These are phyloP conservation scores for Drosophila neutralis DNA, from an alignment of 2,888 invertebrate species.

Conservation along the genomic window DNA sequence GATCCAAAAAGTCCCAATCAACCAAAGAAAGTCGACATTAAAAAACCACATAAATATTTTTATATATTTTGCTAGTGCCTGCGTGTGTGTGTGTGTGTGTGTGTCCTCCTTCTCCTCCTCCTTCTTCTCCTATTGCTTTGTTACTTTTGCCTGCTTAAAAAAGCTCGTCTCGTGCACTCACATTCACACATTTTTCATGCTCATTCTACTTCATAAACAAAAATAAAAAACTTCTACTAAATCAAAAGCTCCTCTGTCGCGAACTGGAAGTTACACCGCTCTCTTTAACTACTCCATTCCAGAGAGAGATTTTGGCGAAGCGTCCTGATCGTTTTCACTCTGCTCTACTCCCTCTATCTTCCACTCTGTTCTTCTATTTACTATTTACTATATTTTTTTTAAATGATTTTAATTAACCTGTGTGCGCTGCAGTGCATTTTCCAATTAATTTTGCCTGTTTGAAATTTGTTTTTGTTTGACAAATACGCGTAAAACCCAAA, in stretches of 20 bases:
- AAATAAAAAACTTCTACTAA: constrained; percentile 7
- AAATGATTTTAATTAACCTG: constrained; percentile 42
- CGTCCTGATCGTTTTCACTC: neutral
- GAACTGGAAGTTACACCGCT: constrained; percentile 3
- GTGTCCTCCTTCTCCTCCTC: neutral
- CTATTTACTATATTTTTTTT: constrained; percentile 11
- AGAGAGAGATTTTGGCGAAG: constrained; percentile 1
- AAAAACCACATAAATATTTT: neutral
- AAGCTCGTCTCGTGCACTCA: constrained; percentile 36
- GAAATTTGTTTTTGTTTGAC: constrained; percentile 81
- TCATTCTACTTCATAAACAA: constrained; percentile 7
- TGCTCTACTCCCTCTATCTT: constrained; percentile 8
- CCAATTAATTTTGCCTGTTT: constrained; percentile 76
- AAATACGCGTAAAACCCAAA: constrained; percentile 40
- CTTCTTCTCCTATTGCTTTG: constrained; percentile 19
- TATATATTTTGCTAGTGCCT: constrained; percentile 38
- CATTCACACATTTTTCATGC: constrained; percentile 15
- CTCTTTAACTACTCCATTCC: constrained; percentile 8
- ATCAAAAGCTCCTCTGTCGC: constrained; percentile 18
- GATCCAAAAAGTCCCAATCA: constrained; percentile 57
- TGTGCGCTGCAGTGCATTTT: constrained; percentile 62
- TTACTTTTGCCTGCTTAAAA: constrained; percentile 32
- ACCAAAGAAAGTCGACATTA: constrained; percentile 40
- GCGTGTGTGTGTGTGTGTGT: constrained; percentile 18
- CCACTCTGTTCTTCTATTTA: constrained; percentile 8